Percentiles rank a stretch among this genome's conserved stretches.
Evolutionary conservation across 1,140 invertebrate genomes (phyloP).

Genomic region (Bilobella aurantiaca): DNA sequence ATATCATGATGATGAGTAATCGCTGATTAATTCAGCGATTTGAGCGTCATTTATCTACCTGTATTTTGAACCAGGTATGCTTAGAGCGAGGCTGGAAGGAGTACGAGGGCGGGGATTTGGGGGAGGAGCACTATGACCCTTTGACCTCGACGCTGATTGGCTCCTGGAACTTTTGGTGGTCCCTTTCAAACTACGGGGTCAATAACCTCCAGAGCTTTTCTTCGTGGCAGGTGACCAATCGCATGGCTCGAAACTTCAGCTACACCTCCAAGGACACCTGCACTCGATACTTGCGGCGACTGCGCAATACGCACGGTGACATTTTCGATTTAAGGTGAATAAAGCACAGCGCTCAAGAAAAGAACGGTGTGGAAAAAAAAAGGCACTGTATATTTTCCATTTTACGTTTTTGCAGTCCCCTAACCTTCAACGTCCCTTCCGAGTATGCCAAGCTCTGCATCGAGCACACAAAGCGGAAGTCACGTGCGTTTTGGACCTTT

Average conservation of each 20-base stretch:
- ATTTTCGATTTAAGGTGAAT: constrained; percentile 70
- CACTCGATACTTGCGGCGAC: constrained; percentile 62
- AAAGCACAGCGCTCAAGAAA: not conserved
- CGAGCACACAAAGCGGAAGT: constrained; percentile 51
- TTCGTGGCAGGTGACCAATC: constrained; percentile 59
- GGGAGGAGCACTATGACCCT: not conserved
- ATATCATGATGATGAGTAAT: too few species aligned
- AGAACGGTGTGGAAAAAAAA: too few species aligned
- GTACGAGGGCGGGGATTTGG: constrained; percentile 44
- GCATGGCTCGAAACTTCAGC: constrained; percentile 67
- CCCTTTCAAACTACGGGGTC: constrained; percentile 12
- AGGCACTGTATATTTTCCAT: too few species aligned
- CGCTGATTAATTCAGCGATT: too few species aligned
- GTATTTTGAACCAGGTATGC: constrained; percentile 49
- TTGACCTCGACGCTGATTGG: not conserved
- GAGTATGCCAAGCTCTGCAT: constrained; percentile 73
- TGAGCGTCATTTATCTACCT: too few species aligned
- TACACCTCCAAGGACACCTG: constrained; percentile 73
- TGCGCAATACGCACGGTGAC: constrained; percentile 66
- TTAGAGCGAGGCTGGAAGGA: constrained; percentile 70
- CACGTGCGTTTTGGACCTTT: constrained; percentile 34
- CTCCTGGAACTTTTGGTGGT: constrained; percentile 33
- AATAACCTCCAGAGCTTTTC: constrained; percentile 9
- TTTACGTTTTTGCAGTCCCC: constrained; percentile 53
- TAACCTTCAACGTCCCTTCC: constrained; percentile 65